phyloP scores from a whole-genome alignment of 2,113 vertebrate species.

The Hystrix cristata region DNA sequence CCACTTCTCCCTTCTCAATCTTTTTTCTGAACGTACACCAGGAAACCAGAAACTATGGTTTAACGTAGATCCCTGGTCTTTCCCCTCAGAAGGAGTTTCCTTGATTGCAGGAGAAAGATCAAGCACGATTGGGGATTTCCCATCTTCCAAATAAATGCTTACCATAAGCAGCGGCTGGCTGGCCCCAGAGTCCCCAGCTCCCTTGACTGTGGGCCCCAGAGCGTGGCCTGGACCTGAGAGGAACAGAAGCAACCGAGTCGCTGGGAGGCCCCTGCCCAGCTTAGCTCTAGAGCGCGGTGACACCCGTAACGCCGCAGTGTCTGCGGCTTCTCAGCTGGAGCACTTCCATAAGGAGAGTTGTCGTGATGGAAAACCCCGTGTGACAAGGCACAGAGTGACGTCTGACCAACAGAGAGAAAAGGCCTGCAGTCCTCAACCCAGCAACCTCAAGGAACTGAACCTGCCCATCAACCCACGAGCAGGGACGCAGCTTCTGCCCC shows the following conservation, averaged over 20 bases:
- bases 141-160: neutral
- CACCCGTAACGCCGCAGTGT: neutral
- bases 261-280: neutral
- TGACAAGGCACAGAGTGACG: neutral
- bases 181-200: neutral
- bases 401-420: neutral
- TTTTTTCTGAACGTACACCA: neutral
- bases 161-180: neutral
- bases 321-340: neutral
- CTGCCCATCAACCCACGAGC: neutral
- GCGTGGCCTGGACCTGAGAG: neutral
- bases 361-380: neutral
- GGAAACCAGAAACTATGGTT: neutral
- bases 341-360: neutral
- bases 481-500: neutral
- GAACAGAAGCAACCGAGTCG: neutral
- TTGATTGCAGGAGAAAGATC: neutral
- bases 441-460: neutral
- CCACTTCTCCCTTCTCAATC: neutral
- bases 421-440: neutral
- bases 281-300: neutral
- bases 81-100: neutral
- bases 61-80: neutral
- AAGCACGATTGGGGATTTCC: neutral
- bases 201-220: neutral